Percentiles rank a stretch among this genome's conserved stretches.
These are phyloP conservation scores for Eucriotettix oculatus DNA, from an alignment of 2,888 invertebrate genomes.

Conservation along the genomic window DNA sequence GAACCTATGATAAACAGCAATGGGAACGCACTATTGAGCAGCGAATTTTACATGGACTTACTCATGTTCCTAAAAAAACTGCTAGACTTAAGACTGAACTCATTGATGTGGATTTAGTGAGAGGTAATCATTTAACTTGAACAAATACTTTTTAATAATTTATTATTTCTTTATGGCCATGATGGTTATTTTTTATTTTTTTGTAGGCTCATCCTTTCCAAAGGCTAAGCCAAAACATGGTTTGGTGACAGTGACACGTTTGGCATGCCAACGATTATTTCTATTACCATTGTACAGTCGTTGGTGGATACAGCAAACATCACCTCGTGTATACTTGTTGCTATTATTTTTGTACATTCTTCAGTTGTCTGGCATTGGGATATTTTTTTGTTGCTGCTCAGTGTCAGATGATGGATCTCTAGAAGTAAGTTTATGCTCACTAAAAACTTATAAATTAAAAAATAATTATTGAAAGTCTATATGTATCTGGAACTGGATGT, in stretches of 20 bases:
- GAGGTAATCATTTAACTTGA: conserved; percentile 43
- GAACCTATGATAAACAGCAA: conserved; percentile 90
- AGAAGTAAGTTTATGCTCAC: conserved; percentile 30
- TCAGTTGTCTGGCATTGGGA: conserved; percentile 45
- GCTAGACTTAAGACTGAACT: conserved; percentile 76
- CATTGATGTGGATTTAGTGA: conserved; percentile 89
- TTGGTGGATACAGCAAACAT: conserved; percentile 89
- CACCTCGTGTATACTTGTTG: conserved; percentile 52
- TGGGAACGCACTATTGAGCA: conserved; percentile 95
- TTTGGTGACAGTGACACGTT: conserved; percentile 65
- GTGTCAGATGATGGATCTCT: conserved; percentile 13
- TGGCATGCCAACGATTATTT: conserved; percentile 64
- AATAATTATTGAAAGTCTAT: conserved; percentile 10
- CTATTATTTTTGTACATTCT: conserved; percentile 61
- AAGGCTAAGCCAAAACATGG: conserved; percentile 92
- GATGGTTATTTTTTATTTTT: neutral
- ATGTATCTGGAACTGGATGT: too few relatives aligned
- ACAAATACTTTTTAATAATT: neutral
- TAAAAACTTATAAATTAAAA: conserved; percentile 1
- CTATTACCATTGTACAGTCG: conserved; percentile 69
- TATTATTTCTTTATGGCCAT: neutral
- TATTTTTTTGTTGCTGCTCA: conserved; percentile 29
- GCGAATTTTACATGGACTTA: conserved; percentile 69
- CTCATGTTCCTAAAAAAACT: conserved; percentile 61
- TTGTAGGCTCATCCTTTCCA: conserved; percentile 78